Conservation (phyloP, 2,113 vertebrate species). For the Phalacrocorax brasilianus region DNA sequence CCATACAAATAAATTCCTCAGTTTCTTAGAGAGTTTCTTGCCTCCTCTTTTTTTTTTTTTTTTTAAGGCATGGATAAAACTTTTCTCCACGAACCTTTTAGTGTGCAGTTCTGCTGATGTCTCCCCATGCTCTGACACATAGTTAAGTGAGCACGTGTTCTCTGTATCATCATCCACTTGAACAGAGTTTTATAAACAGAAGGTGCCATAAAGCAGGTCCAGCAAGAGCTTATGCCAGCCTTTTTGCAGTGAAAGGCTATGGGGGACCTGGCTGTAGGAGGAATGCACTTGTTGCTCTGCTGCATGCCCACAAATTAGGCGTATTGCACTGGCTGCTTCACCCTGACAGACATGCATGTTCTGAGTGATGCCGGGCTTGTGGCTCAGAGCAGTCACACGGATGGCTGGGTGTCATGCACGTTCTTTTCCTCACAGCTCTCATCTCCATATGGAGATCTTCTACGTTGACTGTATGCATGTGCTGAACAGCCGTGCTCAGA, state of each 20-base stretch:
- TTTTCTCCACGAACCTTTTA: background rate
- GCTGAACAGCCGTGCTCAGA: background rate
- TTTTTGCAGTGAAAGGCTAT: background rate
- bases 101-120: background rate
- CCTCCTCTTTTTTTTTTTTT: background rate
- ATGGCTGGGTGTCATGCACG: background rate
- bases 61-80: background rate
- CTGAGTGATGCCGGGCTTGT: background rate
- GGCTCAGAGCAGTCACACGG: accelerated
- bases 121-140: background rate
- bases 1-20: too few relatives aligned
- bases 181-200: background rate
- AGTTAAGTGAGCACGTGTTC: background rate
- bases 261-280: background rate
- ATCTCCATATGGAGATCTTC: background rate
- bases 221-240: background rate
- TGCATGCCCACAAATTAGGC: background rate
- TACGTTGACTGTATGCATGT: accelerated
- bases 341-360: accelerated
- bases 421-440: background rate
- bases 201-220: accelerated
- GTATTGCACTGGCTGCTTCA: background rate
- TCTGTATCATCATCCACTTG: accelerated
- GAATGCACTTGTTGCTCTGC: background rate
- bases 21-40: background rate